Evolutionary conservation across 2,888 invertebrate species (phyloP).

Genomic region (Schizotus pectinicornis): DNA sequence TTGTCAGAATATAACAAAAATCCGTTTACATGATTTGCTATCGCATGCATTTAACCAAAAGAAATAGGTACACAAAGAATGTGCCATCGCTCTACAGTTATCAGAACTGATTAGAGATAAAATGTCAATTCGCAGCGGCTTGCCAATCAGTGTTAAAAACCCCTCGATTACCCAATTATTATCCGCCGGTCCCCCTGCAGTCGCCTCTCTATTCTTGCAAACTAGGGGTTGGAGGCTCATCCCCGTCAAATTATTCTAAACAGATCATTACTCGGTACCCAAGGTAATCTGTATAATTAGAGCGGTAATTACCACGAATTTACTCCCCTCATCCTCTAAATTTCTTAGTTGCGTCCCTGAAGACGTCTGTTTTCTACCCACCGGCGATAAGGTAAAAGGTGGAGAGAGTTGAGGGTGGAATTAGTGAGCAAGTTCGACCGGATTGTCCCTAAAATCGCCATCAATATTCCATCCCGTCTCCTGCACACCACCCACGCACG

Average conservation of each 20-base stretch:
- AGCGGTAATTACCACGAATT: constrained; percentile 27
- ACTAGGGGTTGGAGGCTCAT: neutral
- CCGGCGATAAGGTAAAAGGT: too few relatives aligned
- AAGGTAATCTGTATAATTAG: constrained; percentile 30
- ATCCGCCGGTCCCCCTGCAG: too few relatives aligned
- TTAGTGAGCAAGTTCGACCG: constrained; percentile 13
- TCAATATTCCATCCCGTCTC: constrained; percentile 13
- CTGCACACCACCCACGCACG: constrained; percentile 11
- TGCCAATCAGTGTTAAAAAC: too few relatives aligned
- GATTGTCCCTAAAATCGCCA: constrained; percentile 18
- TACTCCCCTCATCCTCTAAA: constrained; percentile 21
- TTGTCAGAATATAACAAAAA: too few relatives aligned
- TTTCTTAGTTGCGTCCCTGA: constrained; percentile 19
- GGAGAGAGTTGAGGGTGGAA: neutral
- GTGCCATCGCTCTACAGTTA: too few relatives aligned
- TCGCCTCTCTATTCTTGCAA: too few relatives aligned
- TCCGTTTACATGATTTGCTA: too few relatives aligned
- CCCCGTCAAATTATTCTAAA: constrained; percentile 22
- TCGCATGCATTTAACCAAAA: too few relatives aligned
- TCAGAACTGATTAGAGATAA: too few relatives aligned
- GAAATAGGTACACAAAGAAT: too few relatives aligned
- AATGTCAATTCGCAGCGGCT: too few relatives aligned
- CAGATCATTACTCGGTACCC: constrained; percentile 28
- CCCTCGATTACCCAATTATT: too few relatives aligned
- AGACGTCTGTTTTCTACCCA: neutral